Conservation (phyloP, 2,113 vertebrate species). For the Danionella cerebrum region DNA sequence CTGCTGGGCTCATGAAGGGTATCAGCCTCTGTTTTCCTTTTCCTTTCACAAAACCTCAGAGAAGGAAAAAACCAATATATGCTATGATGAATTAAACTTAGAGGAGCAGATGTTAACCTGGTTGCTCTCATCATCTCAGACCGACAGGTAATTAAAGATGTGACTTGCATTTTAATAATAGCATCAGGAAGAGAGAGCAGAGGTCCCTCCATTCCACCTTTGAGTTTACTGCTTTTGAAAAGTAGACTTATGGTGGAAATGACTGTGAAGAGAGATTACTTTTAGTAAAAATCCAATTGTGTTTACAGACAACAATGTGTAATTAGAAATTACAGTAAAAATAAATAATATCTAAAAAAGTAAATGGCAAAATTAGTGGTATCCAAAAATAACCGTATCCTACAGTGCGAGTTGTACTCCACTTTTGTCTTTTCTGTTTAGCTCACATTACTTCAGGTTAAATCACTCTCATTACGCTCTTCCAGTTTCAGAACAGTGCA, state of each 20-base stretch:
- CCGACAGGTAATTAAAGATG: constrained; percentile 29
- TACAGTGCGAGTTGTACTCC: neutral
- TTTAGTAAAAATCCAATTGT: no score
- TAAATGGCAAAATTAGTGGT: no score
- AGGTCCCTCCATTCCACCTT: neutral
- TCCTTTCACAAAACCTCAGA: constrained; percentile 11
- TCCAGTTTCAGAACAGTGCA: neutral
- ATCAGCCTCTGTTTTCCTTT: neutral
- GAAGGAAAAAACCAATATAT: constrained; percentile 12
- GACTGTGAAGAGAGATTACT: neutral
- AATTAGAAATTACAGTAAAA: no score
- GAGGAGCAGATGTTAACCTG: constrained; percentile 15
- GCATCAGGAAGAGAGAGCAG: neutral
- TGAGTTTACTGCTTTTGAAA: neutral
- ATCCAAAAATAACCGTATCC: no score
- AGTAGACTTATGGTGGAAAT: neutral
- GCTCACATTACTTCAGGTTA: neutral
- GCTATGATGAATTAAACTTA: constrained; percentile 21
- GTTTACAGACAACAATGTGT: neutral
- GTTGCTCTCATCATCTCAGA: constrained; percentile 20
- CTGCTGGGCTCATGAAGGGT: neutral
- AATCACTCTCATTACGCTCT: neutral
- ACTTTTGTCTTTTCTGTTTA: neutral
- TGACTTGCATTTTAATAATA: constrained; percentile 3
- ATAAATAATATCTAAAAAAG: no score